Evolutionary conservation across 2,888 invertebrate genomes (phyloP).

Genomic region (Dolichomitus sp.): DNA sequence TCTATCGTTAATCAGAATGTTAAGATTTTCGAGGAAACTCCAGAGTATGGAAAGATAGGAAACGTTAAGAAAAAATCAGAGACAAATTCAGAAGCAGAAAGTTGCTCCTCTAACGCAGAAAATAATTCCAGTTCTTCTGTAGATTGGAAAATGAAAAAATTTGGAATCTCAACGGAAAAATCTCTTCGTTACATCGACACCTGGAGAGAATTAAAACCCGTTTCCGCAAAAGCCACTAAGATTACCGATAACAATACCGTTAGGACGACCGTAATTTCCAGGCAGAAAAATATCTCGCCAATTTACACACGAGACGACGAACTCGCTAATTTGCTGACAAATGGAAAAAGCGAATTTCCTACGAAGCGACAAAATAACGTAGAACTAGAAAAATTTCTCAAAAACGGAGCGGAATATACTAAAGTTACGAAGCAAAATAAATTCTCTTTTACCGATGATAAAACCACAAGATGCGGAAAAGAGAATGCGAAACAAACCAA

Average conservation of each 20-base stretch:
- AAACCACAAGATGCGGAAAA: not conserved
- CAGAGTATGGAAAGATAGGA: constrained; percentile 68
- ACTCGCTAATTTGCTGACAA: not conserved
- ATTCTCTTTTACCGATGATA: constrained; percentile 38
- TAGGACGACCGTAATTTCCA: constrained; percentile 69
- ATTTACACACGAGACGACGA: constrained; percentile 68
- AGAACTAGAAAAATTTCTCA: constrained; percentile 65
- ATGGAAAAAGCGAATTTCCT: constrained; percentile 8
- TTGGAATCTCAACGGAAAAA: not conserved
- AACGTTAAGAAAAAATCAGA: constrained; percentile 67
- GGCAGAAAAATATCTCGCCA: constrained; percentile 71
- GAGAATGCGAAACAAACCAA: constrained; percentile 1
- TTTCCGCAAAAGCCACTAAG: constrained; percentile 33
- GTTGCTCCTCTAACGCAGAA: not conserved
- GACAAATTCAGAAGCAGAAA: not conserved
- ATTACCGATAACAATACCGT: constrained; percentile 61
- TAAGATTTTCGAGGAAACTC: constrained; percentile 73
- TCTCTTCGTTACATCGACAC: constrained; percentile 44
- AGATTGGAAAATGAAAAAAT: not conserved
- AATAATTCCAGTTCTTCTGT: not conserved
- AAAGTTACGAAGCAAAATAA: constrained; percentile 66
- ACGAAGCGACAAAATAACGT: constrained; percentile 73
- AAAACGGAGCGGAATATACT: constrained; percentile 73
- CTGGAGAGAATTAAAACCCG: constrained; percentile 31
- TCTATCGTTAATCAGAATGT: constrained; percentile 72